Conservation (phyloP, 2,113 vertebrate genomes). For the Protobothrops mucrosquamatus region DNA sequence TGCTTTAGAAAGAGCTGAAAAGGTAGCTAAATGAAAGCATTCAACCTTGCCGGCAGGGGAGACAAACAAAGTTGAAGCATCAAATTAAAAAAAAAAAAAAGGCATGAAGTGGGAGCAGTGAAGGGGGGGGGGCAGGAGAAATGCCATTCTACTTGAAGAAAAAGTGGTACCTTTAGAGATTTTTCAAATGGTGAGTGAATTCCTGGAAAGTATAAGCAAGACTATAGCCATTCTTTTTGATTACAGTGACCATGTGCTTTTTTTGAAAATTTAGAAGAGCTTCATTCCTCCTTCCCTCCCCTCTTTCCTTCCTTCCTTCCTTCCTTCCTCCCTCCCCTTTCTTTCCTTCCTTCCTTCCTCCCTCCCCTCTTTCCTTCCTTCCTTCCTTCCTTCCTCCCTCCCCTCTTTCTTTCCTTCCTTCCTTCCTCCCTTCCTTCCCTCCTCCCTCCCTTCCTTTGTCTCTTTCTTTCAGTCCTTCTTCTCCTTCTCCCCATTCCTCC, state of each 20-base stretch:
- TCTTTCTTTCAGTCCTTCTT: too few species aligned
- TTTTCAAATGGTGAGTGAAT: neutral
- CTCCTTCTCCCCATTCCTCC: too few species aligned
- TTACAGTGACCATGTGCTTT: neutral
- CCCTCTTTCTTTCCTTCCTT: too few species aligned
- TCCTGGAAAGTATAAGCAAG: neutral
- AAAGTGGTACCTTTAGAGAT: neutral
- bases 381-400: too few species aligned
- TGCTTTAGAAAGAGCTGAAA: slow-evolving; percentile 10
- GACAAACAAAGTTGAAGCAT: slow-evolving; percentile 21
- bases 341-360: too few species aligned
- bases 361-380: too few species aligned
- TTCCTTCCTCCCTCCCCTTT: too few species aligned
- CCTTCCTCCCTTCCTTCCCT: too few species aligned
- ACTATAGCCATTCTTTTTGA: neutral
- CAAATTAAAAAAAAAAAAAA: neutral
- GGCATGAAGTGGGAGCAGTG: neutral
- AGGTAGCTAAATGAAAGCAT: slow-evolving; percentile 25
- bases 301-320: too few species aligned
- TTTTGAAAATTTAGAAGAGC: neutral
- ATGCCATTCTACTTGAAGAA: neutral
- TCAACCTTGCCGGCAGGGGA: slow-evolving; percentile 30
- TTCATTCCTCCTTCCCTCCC: neutral
- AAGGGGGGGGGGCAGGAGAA: neutral
- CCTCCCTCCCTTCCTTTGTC: too few species aligned